phyloP scores from a whole-genome alignment of 2,888 invertebrate genomes.

The Rambutsinella grinnellia region DNA sequence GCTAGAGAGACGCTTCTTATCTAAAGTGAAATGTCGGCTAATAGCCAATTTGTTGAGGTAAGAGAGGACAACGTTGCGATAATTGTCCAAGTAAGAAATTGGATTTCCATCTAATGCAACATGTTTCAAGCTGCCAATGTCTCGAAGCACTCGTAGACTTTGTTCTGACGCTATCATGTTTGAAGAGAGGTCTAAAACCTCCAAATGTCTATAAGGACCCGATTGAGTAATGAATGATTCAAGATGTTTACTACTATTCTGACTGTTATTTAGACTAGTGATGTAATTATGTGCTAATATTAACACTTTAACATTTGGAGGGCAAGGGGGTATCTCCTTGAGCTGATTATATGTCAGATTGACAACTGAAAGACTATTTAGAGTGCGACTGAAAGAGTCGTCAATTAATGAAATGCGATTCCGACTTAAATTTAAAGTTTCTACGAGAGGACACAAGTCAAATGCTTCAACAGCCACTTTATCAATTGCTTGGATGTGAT shows the following conservation, averaged over 20 bases:
- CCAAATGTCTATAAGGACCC: slow-evolving; percentile 50
- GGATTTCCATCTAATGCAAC: slow-evolving; percentile 62
- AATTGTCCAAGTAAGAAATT: slow-evolving; percentile 58
- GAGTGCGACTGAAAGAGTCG: slow-evolving; percentile 58
- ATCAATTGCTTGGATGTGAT: slow-evolving; percentile 53
- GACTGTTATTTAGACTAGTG: slow-evolving; percentile 45
- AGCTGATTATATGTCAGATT: slow-evolving; percentile 65
- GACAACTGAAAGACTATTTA: slow-evolving; percentile 58
- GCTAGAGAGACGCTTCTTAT: slow-evolving; percentile 61
- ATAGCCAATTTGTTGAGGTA: slow-evolving; percentile 58
- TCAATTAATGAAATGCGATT: slow-evolving; percentile 60
- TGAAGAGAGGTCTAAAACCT: slow-evolving; percentile 63
- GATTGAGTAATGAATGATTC: slow-evolving; percentile 42
- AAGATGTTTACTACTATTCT: slow-evolving; percentile 27
- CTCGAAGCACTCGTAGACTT: slow-evolving; percentile 53
- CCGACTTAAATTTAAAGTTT: slow-evolving; percentile 62
- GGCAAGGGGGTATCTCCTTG: slow-evolving; percentile 61
- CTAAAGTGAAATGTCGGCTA: slow-evolving; percentile 59
- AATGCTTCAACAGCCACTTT: slow-evolving; percentile 44
- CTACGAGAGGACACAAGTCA: slow-evolving; percentile 60
- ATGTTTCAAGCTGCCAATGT: slow-evolving; percentile 59
- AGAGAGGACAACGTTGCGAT: slow-evolving; percentile 54
- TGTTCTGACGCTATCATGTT: slow-evolving; percentile 62
- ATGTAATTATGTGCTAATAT: slow-evolving; percentile 65
- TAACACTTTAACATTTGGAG: slow-evolving; percentile 63